phyloP scores from a whole-genome alignment of 2,888 invertebrate genomes.

The Caenorhabditis sinica region DNA sequence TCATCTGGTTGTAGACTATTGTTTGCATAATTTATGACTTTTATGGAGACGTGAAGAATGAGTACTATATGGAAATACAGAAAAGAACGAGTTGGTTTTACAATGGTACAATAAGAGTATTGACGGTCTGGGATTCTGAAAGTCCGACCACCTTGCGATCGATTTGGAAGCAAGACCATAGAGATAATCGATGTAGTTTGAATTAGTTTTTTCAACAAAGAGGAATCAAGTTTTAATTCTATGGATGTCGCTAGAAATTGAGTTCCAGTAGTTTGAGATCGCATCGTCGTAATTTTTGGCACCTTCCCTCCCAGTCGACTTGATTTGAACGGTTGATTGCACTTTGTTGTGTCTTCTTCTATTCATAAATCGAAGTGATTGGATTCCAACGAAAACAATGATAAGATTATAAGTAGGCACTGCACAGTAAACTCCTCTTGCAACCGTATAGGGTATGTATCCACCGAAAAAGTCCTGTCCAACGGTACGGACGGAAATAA shows the following conservation, averaged over 20 bases:
- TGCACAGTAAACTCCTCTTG: slow-evolving; percentile 42
- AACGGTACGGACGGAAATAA: slow-evolving; percentile 28
- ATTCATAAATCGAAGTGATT: slow-evolving; percentile 12
- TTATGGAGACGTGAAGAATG: too few species aligned
- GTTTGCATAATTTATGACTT: too few species aligned
- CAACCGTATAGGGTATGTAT: slow-evolving; percentile 48
- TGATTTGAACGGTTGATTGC: slow-evolving; percentile 26
- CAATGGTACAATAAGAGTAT: too few species aligned
- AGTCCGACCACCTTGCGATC: too few species aligned
- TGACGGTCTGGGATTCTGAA: too few species aligned
- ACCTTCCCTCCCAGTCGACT: slow-evolving; percentile 37
- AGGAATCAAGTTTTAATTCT: neutral
- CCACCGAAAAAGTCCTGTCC: slow-evolving; percentile 46
- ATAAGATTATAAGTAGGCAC: slow-evolving; percentile 48
- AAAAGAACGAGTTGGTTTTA: too few species aligned
- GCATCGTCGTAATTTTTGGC: slow-evolving; percentile 51
- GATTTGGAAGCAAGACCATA: too few species aligned
- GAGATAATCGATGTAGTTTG: too few species aligned
- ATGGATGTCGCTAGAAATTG: slow-evolving; percentile 10
- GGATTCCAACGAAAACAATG: slow-evolving; percentile 40
- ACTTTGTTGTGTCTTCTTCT: slow-evolving; percentile 17
- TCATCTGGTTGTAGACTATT: too few species aligned
- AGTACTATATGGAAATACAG: too few species aligned
- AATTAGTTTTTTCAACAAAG: too few species aligned
- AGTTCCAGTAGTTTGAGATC: slow-evolving; percentile 43